phyloP scores from a whole-genome alignment of 1,140 invertebrate species.

The Neotoxoptera formosana region DNA sequence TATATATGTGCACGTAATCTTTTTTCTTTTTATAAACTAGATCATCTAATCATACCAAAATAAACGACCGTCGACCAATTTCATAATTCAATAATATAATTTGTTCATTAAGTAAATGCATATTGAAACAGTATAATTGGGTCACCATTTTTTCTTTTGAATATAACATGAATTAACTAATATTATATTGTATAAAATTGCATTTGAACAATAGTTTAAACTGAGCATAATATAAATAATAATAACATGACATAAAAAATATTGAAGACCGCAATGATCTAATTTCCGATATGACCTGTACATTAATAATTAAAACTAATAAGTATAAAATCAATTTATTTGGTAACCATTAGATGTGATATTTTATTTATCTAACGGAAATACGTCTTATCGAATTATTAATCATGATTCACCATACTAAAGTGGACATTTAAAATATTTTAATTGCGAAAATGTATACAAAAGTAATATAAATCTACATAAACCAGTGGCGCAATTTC shows the following conservation, averaged over 20 bases:
- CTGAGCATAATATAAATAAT: background rate
- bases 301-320: background rate
- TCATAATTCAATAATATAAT: conserved; percentile 3
- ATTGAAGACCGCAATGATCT: background rate
- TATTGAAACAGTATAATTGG: background rate
- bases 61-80: background rate
- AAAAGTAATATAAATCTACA: background rate
- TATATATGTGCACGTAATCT: background rate
- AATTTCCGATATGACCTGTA: background rate
- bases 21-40: background rate
- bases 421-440: background rate
- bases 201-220: background rate
- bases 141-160: background rate
- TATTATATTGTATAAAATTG: background rate
- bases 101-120: background rate
- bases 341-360: background rate
- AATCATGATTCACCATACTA: background rate
- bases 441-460: background rate
- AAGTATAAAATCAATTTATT: background rate
- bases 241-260: background rate
- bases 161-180: background rate
- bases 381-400: background rate
- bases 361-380: background rate
- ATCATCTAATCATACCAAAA: conserved; percentile 8
- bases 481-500: background rate